These are phyloP conservation scores for Drosophila obscura DNA, from an alignment of 1,140 invertebrate genomes.

Conservation along the genomic window DNA sequence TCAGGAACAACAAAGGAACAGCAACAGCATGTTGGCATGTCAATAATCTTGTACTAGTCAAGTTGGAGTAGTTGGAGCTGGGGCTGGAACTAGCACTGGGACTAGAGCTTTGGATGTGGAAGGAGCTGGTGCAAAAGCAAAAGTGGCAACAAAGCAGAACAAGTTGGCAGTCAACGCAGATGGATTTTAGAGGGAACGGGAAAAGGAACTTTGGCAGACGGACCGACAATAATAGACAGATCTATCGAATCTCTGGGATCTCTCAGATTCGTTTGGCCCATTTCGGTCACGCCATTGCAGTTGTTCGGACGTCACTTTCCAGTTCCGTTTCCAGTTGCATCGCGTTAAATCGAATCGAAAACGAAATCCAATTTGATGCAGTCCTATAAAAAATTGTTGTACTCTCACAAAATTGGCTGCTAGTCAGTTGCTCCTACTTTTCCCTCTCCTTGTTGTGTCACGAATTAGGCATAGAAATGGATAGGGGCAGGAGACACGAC, in stretches of 20 bases:
- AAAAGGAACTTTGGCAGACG: no score
- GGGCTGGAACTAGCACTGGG: background rate
- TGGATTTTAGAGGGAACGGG: no score
- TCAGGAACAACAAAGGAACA: conserved; percentile 3
- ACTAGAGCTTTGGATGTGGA: background rate
- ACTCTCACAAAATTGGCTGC: conserved; percentile 35
- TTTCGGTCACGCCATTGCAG: conserved; percentile 7
- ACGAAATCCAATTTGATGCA: conserved; percentile 42
- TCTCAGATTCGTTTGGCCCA: conserved; percentile 2
- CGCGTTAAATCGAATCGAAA: conserved; percentile 7
- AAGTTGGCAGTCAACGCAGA: conserved; percentile 16
- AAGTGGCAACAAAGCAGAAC: conserved; percentile 38
- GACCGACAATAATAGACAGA: no score
- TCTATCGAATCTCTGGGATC: no score
- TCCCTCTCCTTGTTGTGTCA: conserved; percentile 48
- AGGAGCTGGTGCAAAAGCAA: conserved; percentile 16
- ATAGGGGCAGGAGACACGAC: conserved; percentile 30
- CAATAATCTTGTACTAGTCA: conserved; percentile 71
- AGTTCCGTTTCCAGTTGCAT: conserved; percentile 61
- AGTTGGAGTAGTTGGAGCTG: background rate
- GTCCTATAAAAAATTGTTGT: conserved; percentile 68
- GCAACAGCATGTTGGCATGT: conserved; percentile 78
- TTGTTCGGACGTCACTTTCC: conserved; percentile 58
- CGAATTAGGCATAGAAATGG: conserved; percentile 24
- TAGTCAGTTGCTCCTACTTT: background rate